These are phyloP conservation scores for Exephanes ischioxanthus DNA, from an alignment of 2,888 invertebrate genomes.

Conservation along the genomic window DNA sequence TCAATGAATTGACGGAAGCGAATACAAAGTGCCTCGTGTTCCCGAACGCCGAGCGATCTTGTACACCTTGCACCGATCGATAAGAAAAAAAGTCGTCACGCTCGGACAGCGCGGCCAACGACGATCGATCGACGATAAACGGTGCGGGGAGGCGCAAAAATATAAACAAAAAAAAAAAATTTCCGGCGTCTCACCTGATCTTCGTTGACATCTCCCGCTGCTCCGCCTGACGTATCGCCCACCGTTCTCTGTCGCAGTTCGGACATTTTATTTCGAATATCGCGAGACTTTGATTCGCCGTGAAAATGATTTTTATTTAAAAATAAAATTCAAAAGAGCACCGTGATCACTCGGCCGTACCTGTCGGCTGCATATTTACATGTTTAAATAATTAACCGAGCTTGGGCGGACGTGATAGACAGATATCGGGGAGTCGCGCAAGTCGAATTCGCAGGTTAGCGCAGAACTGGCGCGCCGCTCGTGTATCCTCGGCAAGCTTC, in stretches of 20 bases:
- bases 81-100: not conserved
- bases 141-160: not conserved
- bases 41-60: not conserved
- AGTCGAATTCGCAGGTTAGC: slow-evolving; percentile 71
- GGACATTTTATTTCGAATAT: slow-evolving; percentile 76
- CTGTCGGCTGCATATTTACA: slow-evolving; percentile 78
- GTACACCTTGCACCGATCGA: not conserved
- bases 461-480: slow-evolving; percentile 63
- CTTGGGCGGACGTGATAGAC: slow-evolving; percentile 78
- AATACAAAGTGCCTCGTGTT: not conserved
- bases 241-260: slow-evolving; percentile 81
- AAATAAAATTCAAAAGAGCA: slow-evolving; percentile 57
- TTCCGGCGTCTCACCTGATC: slow-evolving; percentile 78
- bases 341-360: slow-evolving; percentile 72
- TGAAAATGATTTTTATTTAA: not conserved
- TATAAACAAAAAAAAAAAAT: slow-evolving; percentile 45
- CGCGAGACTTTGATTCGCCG: slow-evolving; percentile 23
- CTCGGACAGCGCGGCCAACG: not conserved
- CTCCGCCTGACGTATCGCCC: slow-evolving; percentile 76
- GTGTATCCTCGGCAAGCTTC: slow-evolving; percentile 71
- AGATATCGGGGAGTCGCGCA: slow-evolving; percentile 72
- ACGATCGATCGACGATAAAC: not conserved
- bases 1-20: not conserved
- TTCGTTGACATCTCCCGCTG: slow-evolving; percentile 80
- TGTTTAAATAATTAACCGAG: slow-evolving; percentile 76